Evolutionary conservation across 2,888 invertebrate species (phyloP).

Genomic region (Colletes collaris): DNA sequence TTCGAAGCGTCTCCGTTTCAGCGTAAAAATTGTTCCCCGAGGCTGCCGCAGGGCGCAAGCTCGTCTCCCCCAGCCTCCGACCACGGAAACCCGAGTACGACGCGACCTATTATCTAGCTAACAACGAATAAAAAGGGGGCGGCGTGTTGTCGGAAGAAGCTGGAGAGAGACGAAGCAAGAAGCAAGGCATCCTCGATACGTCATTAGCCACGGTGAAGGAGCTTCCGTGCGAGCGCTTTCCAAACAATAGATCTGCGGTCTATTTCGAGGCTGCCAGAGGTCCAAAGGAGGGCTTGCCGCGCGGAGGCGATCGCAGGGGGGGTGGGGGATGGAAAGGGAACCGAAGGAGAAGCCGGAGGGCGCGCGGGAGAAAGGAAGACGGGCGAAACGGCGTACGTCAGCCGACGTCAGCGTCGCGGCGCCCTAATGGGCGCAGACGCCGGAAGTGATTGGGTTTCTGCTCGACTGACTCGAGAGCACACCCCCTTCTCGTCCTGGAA

Average conservation of each 20-base stretch:
- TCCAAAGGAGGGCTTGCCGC: conserved; percentile 60
- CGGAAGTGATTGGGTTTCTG: conserved; percentile 86
- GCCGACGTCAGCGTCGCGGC: conserved; percentile 84
- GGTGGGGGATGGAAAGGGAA: conserved; percentile 57
- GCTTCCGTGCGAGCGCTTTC: conserved; percentile 78
- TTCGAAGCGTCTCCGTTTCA: not conserved
- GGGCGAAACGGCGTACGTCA: conserved; percentile 80
- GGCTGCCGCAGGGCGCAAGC: not conserved
- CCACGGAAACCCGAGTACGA: conserved; percentile 16
- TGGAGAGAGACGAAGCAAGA: conserved; percentile 36
- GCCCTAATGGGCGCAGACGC: conserved; percentile 85
- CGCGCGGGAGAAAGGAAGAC: conserved; percentile 53
- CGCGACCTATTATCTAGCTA: conserved; percentile 52
- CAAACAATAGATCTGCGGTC: conserved; percentile 81
- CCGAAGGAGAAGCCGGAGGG: conserved; percentile 44
- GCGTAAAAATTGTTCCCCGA: conserved; percentile 1
- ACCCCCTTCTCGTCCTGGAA: conserved; percentile 67
- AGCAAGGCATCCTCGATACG: conserved; percentile 70
- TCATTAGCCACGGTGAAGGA: conserved; percentile 76
- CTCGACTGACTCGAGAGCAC: conserved; percentile 83
- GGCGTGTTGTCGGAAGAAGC: conserved; percentile 35
- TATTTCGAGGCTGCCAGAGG: conserved; percentile 75
- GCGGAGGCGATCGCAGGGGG: conserved; percentile 32
- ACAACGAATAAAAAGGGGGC: conserved; percentile 40
- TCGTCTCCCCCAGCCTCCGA: no score